phyloP scores from a whole-genome alignment of 37 sponge, comb jelly and placozoan genomes.

The Axinella damicornis region DNA sequence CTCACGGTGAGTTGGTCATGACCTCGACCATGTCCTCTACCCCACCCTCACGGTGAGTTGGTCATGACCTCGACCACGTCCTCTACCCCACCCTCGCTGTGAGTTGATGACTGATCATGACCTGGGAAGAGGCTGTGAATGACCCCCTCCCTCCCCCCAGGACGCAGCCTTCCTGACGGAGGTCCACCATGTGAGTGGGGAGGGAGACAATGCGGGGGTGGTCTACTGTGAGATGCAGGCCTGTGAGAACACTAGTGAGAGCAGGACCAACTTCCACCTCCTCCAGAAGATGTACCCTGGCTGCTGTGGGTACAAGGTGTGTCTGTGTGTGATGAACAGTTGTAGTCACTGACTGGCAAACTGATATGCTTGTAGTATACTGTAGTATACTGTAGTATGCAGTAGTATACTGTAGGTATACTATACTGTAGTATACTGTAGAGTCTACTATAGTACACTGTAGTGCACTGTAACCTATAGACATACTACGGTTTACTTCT shows the following conservation, averaged over 20 bases:
- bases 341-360: no score
- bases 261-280: constrained; percentile 67
- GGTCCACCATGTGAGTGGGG: constrained; percentile 94
- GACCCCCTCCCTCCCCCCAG: constrained; percentile 24
- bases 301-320: constrained; percentile 88
- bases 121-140: neutral
- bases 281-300: constrained; percentile 85
- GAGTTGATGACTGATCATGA: constrained; percentile 12
- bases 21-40: constrained; percentile 97
- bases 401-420: no score
- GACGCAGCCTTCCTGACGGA: constrained; percentile 92
- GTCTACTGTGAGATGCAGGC: constrained; percentile 99
- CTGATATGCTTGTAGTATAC: no score
- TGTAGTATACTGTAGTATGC: no score
- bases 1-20: no score
- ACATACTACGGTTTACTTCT: no score
- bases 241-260: constrained; percentile 82
- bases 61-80: constrained; percentile 96
- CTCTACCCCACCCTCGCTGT: constrained; percentile 97
- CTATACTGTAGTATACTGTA: no score
- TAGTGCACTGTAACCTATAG: no score
- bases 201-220: constrained; percentile 96
- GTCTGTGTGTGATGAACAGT: no score
- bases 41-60: constrained; percentile 92
- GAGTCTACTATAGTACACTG: no score